A percentile compares a stretch with the other conserved stretches of the same genome.
Evolutionary conservation across 2,113 vertebrate species (phyloP).

Genomic region (Thomomys bottae): DNA sequence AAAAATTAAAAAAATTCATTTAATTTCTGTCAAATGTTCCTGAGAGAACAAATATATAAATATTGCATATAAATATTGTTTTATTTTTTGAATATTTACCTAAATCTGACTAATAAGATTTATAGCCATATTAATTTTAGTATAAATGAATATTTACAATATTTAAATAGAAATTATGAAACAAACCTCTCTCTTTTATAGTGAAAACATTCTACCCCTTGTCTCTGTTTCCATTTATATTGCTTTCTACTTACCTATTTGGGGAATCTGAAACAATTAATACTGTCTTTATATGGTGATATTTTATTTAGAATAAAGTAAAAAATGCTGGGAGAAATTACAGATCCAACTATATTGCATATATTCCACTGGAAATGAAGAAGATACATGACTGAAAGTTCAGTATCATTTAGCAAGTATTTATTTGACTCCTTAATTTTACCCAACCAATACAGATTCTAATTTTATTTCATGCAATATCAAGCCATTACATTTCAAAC

Average conservation of each 20-base stretch:
- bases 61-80: neutral
- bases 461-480: slow-evolving; percentile 9
- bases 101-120: slow-evolving; percentile 23
- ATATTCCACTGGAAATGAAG: slow-evolving; percentile 3
- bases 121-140: slow-evolving; percentile 15
- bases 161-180: neutral
- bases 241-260: neutral
- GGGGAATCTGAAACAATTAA: neutral
- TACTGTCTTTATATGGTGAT: neutral
- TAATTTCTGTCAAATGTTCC: neutral
- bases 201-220: neutral
- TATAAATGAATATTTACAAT: neutral
- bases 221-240: neutral
- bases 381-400: neutral
- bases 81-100: neutral
- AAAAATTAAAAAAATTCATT: slow-evolving; percentile 8
- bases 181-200: neutral
- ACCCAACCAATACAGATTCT: neutral
- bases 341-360: neutral
- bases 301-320: neutral
- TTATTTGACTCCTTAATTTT: slow-evolving; percentile 16
- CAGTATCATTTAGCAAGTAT: neutral
- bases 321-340: neutral
- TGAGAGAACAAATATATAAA: neutral
- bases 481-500: slow-evolving; percentile 6